phyloP scores from a whole-genome alignment of 2,113 vertebrate species.

The Lichenostomus cassidix region DNA sequence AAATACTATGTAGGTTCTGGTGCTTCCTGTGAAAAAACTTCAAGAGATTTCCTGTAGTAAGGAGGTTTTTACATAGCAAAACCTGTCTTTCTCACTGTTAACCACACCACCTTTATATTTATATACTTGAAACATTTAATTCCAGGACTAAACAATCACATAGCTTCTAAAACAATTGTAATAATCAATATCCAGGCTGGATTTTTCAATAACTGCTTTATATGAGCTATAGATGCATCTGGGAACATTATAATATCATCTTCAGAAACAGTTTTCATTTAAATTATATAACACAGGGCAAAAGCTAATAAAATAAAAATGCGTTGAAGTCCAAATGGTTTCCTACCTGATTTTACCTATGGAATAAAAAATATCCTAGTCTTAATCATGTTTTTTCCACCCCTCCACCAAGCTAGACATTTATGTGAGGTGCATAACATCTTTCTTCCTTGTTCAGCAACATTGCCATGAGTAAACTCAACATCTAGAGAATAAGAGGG shows the following conservation, averaged over 20 bases:
- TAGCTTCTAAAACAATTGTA: not conserved
- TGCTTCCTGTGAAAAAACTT: not conserved
- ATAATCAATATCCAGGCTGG: not conserved
- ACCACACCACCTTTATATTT: not conserved
- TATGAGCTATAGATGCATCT: not conserved
- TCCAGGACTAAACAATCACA: not conserved
- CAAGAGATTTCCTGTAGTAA: not conserved
- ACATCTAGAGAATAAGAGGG: not conserved
- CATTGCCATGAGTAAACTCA: not conserved
- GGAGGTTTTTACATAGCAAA: not conserved
- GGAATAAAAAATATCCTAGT: not conserved
- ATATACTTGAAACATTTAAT: not conserved
- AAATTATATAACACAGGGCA: not conserved
- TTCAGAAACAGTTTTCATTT: constrained; percentile 16
- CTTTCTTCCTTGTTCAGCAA: not conserved
- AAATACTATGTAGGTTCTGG: not conserved
- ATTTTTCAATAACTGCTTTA: not conserved
- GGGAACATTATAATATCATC: not conserved
- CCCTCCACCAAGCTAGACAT: not conserved
- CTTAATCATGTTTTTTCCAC: not conserved
- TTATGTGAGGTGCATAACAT: not conserved
- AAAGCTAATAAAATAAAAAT: constrained; percentile 26
- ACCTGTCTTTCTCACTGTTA: not conserved
- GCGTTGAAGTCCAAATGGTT: not conserved
- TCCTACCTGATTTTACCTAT: not conserved